Base-by-base conservation (phyloP, 2,113 vertebrate genomes). In the Lasiurus borealis region DNA sequence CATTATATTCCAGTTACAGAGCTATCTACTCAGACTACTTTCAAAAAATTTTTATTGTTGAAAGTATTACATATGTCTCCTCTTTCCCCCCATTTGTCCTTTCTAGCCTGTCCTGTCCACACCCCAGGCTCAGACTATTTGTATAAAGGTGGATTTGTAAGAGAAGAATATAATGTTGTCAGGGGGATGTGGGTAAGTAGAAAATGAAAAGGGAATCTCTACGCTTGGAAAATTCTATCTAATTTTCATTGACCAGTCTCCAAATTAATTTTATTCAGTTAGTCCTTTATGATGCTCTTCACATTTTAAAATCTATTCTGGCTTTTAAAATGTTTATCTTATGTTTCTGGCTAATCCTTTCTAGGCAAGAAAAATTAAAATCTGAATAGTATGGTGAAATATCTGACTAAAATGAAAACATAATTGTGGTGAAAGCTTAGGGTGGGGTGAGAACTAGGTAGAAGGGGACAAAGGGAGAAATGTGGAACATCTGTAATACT, bases 241-340 rank as follows among this genome's bases (percentile, higher is more conserved):
- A 62, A 90, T 95, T 96, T 90, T 95, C 48, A 76, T 1, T 48
- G 31, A 88, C n/a, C 2, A 75, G 57, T 72, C 18, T 76, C 46
- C 36, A 94, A 85, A 85, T 96, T 93, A 93, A 29, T 90, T 93
- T 91, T 80, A 78, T 31, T 84, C 34, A 31, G 5, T 77, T 80
- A 92, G 86, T 80, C 7, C 16, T 95, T 90, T 81, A 66, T 3
- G 86, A 27, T 62, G 8, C 2, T 73, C 57, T 88, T 90, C 76
- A 62, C 73, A 91, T 88, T 95, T 94, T 57, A 57, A 97, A 94
- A 96, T 76, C 3, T 78, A 76, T 34, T 90, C 31, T 86, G 46
- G 36, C 16, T 92, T 88, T 86, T 50, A 76, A 97, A 66, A 88
- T 66, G 5, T 57, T 90, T 85, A 68, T 52, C 72, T 81, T 57